Conservation (phyloP, 2,113 vertebrate species). For the Nesogale talazaci region DNA sequence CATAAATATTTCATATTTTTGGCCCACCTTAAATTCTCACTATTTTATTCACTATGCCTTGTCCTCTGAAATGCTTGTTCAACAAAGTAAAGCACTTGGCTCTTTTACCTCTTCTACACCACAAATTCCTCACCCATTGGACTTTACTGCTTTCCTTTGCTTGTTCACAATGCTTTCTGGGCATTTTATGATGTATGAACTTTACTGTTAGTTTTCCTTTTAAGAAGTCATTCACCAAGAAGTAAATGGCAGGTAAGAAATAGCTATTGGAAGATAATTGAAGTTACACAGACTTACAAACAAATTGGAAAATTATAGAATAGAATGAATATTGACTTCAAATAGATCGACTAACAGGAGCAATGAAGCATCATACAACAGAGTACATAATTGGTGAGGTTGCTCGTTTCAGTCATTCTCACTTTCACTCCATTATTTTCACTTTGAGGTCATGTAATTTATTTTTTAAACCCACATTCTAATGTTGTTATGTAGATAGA, state of each 20-base stretch:
- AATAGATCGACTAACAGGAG: slow-evolving; percentile 62
- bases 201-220: slow-evolving; percentile 52
- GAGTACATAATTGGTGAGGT: slow-evolving; percentile 68
- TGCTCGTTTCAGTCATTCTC: slow-evolving; percentile 52
- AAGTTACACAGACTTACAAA: slow-evolving; percentile 72
- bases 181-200: neutral
- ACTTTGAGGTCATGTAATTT: slow-evolving; percentile 43
- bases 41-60: neutral
- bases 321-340: slow-evolving; percentile 70
- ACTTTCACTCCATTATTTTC: slow-evolving; percentile 62
- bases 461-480: slow-evolving; percentile 26
- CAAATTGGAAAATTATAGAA: slow-evolving; percentile 76
- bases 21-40: slow-evolving; percentile 35
- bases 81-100: slow-evolving; percentile 20
- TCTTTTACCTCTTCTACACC: neutral
- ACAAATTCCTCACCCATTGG: neutral
- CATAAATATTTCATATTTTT: slow-evolving; percentile 51
- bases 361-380: slow-evolving; percentile 64
- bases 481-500: slow-evolving; percentile 27
- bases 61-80: neutral
- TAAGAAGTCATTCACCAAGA: slow-evolving; percentile 70
- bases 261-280: slow-evolving; percentile 61
- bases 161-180: slow-evolving; percentile 6
- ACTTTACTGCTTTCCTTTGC: neutral
- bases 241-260: slow-evolving; percentile 66